phyloP scores from a whole-genome alignment of 2,888 invertebrate species.

The Cheilosia soror region DNA sequence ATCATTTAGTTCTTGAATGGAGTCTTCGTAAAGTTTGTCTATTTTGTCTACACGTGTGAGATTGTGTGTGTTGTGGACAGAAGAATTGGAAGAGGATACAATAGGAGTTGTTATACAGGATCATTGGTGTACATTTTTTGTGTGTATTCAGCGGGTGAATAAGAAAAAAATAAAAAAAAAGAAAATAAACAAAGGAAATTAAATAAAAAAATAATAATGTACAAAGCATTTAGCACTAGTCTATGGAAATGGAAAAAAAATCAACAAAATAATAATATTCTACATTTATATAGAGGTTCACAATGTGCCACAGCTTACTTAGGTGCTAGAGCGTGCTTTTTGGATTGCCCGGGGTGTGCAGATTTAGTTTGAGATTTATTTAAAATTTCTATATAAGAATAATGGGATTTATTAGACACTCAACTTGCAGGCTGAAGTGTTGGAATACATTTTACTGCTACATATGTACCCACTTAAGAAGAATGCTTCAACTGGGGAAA shows the following conservation, averaged over 20 bases:
- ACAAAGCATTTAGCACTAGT: constrained; percentile 57
- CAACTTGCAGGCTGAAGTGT: no score
- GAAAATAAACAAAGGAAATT: constrained; percentile 38
- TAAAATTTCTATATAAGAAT: not conserved
- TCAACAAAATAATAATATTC: constrained; percentile 12
- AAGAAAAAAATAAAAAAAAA: constrained; percentile 41
- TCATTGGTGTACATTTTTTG: constrained; percentile 75
- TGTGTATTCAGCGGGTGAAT: constrained; percentile 76
- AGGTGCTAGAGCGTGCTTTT: constrained; percentile 61
- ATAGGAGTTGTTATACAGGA: constrained; percentile 61
- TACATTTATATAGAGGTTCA: constrained; percentile 29
- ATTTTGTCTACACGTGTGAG: constrained; percentile 76
- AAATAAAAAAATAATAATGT: constrained; percentile 41
- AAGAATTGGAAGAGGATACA: constrained; percentile 47
- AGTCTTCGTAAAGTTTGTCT: constrained; percentile 84
- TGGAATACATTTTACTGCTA: no score
- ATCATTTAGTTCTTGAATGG: constrained; percentile 84
- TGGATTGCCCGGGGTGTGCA: constrained; percentile 2
- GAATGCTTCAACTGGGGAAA: no score
- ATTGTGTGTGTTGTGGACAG: constrained; percentile 41
- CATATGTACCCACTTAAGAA: no score
- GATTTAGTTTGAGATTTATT: constrained; percentile 40
- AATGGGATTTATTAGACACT: no score
- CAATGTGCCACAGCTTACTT: constrained; percentile 38
- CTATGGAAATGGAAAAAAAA: constrained; percentile 15